Evolutionary conservation across 2,797 vertebrate species (phyloP), one percentile per base, ranked within the genome.

Genomic region (Avahi laniger): DNA sequence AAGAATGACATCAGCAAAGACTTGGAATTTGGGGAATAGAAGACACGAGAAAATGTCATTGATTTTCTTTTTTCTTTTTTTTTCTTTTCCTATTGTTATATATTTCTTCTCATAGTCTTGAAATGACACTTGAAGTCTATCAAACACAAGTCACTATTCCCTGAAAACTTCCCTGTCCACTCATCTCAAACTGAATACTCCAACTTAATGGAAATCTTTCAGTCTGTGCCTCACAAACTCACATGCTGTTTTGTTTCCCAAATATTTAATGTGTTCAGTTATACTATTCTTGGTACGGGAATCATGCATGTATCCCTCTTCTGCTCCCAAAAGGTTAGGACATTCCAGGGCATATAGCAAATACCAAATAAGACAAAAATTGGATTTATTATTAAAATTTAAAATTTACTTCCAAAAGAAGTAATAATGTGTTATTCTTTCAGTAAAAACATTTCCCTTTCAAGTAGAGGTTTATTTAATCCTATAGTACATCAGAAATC

Each of bases 331-430:
- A 78, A 61, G 30, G 38, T 14, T 79, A 50, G 50, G 61, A 33
- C 17, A 89, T 76, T 80, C 78, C 63, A n/a, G 9, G 4, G 75
- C 33, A 30, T 12, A 67, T 18, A 38, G 28, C 50, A 69, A 93
- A 41, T 14, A 54, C 11, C n/a, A 87, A 46, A 75, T 59, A 30
- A 41, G 14, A 59, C 14, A 46, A 72, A 82, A 92, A 75, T 26
- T 73, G 46, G n/a, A 92, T 41, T 50, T n/a, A 61, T 82, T 72
- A 82, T 50, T 79, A 92, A 96, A 86, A 89, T 35, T 61, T 84
- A 75, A 84, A 86, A 76, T 15, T 48, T 52, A 75, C 26, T 13
- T 89, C 30, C 33, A 11, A 70, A 89, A 85, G 28, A 92, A 93
- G 41, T 80, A 69, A 70, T 52, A 72, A 50, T 24, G 52, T 61